These are phyloP conservation scores for Diaphora mendica DNA, from an alignment of 2,888 invertebrate genomes.

Conservation along the genomic window DNA sequence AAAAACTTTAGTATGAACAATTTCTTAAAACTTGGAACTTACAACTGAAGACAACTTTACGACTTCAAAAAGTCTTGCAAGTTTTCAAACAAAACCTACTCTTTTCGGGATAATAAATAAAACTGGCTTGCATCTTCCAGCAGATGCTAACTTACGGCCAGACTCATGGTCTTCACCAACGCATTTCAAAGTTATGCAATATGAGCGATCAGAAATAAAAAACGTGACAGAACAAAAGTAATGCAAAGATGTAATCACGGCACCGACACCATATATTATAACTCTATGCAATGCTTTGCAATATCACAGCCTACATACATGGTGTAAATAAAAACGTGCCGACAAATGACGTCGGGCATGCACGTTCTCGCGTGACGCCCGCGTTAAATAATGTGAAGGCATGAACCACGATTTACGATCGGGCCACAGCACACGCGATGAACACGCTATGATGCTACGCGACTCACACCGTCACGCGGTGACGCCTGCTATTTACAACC, in stretches of 20 bases:
- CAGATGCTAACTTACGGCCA: slow-evolving; percentile 14
- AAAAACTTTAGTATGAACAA: background rate
- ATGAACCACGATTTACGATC: slow-evolving; percentile 60
- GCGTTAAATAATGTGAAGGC: slow-evolving; percentile 69
- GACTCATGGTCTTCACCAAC: background rate
- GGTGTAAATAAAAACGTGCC: slow-evolving; percentile 45
- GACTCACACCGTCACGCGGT: slow-evolving; percentile 34
- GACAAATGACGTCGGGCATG: slow-evolving; percentile 52
- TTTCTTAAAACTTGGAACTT: slow-evolving; percentile 10
- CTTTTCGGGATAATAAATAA: slow-evolving; percentile 12
- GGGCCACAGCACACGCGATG: slow-evolving; percentile 47
- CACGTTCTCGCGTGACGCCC: slow-evolving; percentile 59
- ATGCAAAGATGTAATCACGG: background rate
- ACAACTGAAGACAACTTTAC: slow-evolving; percentile 9
- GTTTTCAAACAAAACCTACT: slow-evolving; percentile 24
- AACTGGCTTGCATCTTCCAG: slow-evolving; percentile 15
- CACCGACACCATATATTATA: background rate
- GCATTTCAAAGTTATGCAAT: slow-evolving; percentile 20
- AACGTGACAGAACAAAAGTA: slow-evolving; percentile 30
- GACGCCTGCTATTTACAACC: slow-evolving; percentile 48
- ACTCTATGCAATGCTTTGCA: slow-evolving; percentile 6
- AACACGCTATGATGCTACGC: slow-evolving; percentile 57
- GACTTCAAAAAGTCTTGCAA: slow-evolving; percentile 16
- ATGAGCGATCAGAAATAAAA: slow-evolving; percentile 43
- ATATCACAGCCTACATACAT: slow-evolving; percentile 42